Conservation (phyloP, 2,888 invertebrate species). For the Loripinus fragilis region DNA sequence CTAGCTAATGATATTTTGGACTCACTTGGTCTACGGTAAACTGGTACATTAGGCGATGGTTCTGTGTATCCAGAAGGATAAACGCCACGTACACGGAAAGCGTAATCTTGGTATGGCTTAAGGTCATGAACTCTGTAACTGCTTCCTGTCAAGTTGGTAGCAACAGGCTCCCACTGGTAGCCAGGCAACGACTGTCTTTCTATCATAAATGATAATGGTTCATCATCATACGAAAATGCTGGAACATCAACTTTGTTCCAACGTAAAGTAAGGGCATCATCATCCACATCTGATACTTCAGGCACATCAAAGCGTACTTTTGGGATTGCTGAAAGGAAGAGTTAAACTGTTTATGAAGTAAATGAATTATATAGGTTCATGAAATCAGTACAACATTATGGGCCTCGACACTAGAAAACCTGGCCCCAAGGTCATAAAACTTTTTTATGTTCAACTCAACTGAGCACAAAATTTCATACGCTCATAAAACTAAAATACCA, state of each 20-base stretch:
- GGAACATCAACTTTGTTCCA: slow-evolving; percentile 77
- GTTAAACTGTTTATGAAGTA: no score
- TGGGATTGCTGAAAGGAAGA: slow-evolving; percentile 70
- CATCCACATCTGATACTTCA: slow-evolving; percentile 71
- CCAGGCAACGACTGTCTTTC: slow-evolving; percentile 74
- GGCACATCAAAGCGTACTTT: slow-evolving; percentile 73
- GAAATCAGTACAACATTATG: no score
- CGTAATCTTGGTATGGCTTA: slow-evolving; percentile 96
- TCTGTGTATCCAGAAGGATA: slow-evolving; percentile 95
- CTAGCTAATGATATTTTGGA: slow-evolving; percentile 37
- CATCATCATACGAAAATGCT: slow-evolving; percentile 67
- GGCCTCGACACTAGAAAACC: no score
- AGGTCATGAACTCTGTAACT: slow-evolving; percentile 83
- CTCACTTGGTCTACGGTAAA: slow-evolving; percentile 78
- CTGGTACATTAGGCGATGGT: slow-evolving; percentile 93
- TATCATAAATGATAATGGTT: slow-evolving; percentile 75
- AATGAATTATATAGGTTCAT: no score
- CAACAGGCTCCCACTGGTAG: slow-evolving; percentile 76
- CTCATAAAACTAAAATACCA: no score
- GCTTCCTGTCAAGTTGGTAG: slow-evolving; percentile 70
- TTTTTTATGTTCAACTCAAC: no score
- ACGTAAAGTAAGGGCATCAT: slow-evolving; percentile 66
- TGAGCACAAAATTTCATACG: no score
- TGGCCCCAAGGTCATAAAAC: no score
- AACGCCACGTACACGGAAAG: slow-evolving; percentile 98